Conservation (phyloP, 2,113 vertebrate genomes). For the Macaca mulatta region DNA sequence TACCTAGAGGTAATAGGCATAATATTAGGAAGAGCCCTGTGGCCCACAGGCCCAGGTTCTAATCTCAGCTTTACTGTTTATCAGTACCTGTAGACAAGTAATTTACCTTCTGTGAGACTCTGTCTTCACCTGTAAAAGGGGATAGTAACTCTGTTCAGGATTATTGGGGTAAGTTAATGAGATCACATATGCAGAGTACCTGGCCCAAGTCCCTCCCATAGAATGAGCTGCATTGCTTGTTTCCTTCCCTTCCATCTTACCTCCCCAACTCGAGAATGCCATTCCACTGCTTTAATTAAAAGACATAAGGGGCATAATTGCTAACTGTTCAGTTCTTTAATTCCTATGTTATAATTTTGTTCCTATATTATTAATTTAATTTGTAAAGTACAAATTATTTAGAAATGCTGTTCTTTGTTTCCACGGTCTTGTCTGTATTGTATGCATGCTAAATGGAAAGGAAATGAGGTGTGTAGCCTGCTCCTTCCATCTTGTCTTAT, state of each 20-base stretch:
- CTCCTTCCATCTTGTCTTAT: background rate
- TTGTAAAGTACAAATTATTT: background rate
- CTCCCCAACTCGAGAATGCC: background rate
- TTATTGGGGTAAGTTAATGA: background rate
- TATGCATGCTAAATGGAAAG: background rate
- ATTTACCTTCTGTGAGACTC: background rate
- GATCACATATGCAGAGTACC: background rate
- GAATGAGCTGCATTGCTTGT: background rate
- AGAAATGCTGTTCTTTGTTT: background rate
- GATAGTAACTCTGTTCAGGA: background rate
- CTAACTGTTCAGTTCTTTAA: conserved; percentile 4
- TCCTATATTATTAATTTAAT: background rate
- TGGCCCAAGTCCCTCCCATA: background rate
- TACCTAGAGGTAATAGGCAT: background rate
- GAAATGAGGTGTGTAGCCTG: background rate
- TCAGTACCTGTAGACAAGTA: background rate
- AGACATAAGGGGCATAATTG: background rate
- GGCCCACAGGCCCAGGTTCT: background rate
- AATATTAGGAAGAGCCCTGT: background rate
- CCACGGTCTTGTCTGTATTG: background rate
- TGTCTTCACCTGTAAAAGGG: background rate
- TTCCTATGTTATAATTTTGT: background rate
- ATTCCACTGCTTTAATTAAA: background rate
- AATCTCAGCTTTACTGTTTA: background rate
- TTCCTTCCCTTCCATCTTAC: background rate